Percentiles rank a stretch among this genome's conserved stretches.
These are phyloP conservation scores for Phalacrocorax brasilianus DNA, from an alignment of 2,113 vertebrate species.

Conservation along the genomic window DNA sequence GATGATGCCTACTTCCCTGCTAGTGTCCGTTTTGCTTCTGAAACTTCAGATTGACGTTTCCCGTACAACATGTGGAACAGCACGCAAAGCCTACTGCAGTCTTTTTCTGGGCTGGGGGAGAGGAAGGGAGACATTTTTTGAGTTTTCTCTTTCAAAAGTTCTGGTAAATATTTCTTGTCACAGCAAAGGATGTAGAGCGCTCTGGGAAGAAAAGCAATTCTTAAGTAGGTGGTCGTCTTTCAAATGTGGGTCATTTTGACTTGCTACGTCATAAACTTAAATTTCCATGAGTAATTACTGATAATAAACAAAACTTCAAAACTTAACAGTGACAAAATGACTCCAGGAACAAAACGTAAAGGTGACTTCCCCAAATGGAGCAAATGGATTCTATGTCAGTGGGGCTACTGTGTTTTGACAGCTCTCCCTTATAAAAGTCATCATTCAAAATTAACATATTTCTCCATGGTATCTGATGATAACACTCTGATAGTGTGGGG, in stretches of 20 bases:
- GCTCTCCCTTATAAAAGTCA: neutral
- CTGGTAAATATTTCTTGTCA: neutral
- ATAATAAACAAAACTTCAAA: neutral
- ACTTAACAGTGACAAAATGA: neutral
- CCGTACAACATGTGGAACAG: neutral
- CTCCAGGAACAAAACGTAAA: neutral
- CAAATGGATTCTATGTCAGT: neutral
- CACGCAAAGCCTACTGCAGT: neutral
- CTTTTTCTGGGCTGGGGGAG: neutral
- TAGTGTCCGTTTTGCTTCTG: neutral
- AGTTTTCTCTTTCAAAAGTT: neutral
- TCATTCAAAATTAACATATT: neutral
- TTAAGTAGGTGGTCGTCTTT: neutral
- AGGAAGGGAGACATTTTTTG: neutral
- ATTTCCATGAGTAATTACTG: neutral
- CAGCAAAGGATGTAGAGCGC: neutral
- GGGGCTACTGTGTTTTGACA: neutral
- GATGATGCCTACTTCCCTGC: neutral
- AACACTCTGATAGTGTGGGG: too few species aligned
- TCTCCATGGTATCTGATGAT: neutral
- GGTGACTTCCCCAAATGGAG: neutral
- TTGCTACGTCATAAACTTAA: neutral
- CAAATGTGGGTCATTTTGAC: neutral
- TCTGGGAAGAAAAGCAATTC: neutral
- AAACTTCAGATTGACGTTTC: neutral